These are phyloP conservation scores for Tricholauxania praeusta DNA, from an alignment of 2,888 invertebrate genomes.

Conservation along the genomic window DNA sequence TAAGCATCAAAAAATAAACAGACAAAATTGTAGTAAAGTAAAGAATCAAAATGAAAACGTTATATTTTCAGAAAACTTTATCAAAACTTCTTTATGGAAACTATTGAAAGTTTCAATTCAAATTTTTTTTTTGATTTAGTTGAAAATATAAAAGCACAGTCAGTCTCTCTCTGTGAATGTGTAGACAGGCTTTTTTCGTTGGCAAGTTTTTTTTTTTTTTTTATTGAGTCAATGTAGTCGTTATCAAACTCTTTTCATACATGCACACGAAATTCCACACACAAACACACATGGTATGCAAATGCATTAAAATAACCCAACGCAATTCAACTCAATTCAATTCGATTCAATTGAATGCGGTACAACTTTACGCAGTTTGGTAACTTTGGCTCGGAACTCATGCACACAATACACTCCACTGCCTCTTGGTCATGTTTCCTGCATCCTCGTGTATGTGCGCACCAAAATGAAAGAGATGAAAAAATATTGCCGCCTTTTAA, in stretches of 20 bases:
- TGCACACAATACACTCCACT: background rate
- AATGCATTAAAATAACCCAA: background rate
- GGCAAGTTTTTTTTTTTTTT: background rate
- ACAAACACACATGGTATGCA: background rate
- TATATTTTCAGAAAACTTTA: slow-evolving; percentile 11
- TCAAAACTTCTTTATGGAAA: slow-evolving; percentile 24
- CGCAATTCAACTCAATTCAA: background rate
- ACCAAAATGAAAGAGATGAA: background rate
- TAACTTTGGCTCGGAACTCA: slow-evolving; percentile 1
- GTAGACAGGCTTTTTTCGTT: background rate
- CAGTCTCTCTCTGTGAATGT: background rate
- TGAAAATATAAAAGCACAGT: slow-evolving; percentile 18
- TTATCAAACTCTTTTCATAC: background rate
- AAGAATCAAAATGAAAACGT: background rate
- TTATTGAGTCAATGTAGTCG: background rate
- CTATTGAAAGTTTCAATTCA: slow-evolving; percentile 26
- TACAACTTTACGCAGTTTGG: slow-evolving; percentile 13
- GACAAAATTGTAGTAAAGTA: background rate
- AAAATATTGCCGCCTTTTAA: slow-evolving; percentile 9
- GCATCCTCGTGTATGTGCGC: too few species aligned
- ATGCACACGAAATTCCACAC: background rate
- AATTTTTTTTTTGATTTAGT: slow-evolving; percentile 26
- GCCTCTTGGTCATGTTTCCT: background rate
- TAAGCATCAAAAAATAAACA: background rate
- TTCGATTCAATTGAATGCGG: background rate